These are phyloP conservation scores for Scaeva pyrastri DNA, from an alignment of 2,888 invertebrate species.

Conservation along the genomic window DNA sequence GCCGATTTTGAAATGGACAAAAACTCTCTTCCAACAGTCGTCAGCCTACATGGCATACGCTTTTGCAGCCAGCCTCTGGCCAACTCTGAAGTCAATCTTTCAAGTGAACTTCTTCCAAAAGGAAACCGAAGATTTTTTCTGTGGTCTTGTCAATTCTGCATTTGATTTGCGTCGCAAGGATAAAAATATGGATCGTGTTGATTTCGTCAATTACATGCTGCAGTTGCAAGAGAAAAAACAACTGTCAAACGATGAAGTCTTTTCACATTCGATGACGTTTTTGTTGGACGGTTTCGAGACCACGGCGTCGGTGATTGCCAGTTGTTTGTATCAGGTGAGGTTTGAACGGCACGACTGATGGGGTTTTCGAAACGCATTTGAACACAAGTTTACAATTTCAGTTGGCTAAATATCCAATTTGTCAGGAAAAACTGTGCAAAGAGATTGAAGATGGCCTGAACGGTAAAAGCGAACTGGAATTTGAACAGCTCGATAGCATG, in stretches of 20 bases:
- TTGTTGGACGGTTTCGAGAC: slow-evolving; percentile 82
- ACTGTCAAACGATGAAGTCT: slow-evolving; percentile 77
- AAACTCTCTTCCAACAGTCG: slow-evolving; percentile 63
- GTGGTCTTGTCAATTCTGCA: slow-evolving; percentile 4
- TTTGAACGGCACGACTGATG: too few relatives aligned
- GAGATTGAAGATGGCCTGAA: slow-evolving; percentile 77
- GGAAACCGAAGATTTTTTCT: slow-evolving; percentile 39
- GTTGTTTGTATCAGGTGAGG: slow-evolving; percentile 78
- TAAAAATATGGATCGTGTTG: slow-evolving; percentile 77
- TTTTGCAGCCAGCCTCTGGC: neutral
- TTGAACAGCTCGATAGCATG: slow-evolving; percentile 78
- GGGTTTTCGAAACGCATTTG: too few relatives aligned
- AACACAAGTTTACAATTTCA: slow-evolving; percentile 46
- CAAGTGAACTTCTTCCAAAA: neutral
- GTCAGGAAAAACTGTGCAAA: slow-evolving; percentile 79
- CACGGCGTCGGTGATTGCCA: slow-evolving; percentile 79
- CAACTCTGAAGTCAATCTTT: slow-evolving; percentile 4
- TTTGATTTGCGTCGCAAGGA: slow-evolving; percentile 76
- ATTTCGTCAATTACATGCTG: slow-evolving; percentile 81
- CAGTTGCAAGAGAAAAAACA: slow-evolving; percentile 81
- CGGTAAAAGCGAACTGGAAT: slow-evolving; percentile 69
- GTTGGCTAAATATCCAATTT: slow-evolving; percentile 77
- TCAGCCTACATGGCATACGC: neutral
- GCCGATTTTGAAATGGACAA: slow-evolving; percentile 77
- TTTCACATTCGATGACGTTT: slow-evolving; percentile 81